Evolutionary conservation across 2,888 invertebrate species (phyloP).

Genomic region (Drosophila pseudotakahashii): DNA sequence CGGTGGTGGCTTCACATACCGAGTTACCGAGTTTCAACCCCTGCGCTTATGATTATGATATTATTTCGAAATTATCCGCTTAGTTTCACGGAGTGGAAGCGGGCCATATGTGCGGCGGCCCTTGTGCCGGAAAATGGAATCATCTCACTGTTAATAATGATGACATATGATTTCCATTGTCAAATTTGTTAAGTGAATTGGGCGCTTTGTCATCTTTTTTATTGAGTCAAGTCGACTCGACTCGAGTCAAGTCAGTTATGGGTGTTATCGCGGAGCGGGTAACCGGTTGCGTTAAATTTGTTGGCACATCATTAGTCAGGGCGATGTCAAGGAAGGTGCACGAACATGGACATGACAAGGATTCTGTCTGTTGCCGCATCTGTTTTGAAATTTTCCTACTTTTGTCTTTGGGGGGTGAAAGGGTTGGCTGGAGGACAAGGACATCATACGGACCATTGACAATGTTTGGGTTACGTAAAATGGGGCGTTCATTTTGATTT

Average conservation of each 20-base stretch:
- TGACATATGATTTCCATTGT: constrained; percentile 84
- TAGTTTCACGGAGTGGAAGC: constrained; percentile 73
- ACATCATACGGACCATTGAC: constrained; percentile 32
- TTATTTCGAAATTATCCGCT: constrained; percentile 83
- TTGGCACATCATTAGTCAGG: constrained; percentile 83
- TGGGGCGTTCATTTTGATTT: constrained; percentile 59
- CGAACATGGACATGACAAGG: constrained; percentile 32
- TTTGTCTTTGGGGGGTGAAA: constrained; percentile 21
- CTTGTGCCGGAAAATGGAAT: constrained; percentile 82
- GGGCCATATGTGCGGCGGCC: constrained; percentile 79
- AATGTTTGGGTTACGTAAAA: constrained; percentile 22
- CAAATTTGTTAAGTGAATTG: constrained; percentile 81
- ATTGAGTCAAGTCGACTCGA: constrained; percentile 31
- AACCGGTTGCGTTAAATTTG: constrained; percentile 81
- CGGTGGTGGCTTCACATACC: constrained; percentile 3
- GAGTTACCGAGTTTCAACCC: constrained; percentile 38
- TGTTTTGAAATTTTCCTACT: constrained; percentile 63
- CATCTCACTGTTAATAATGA: constrained; percentile 84
- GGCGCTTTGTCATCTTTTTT: constrained; percentile 76
- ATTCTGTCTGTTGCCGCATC: constrained; percentile 53
- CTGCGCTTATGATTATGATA: constrained; percentile 82
- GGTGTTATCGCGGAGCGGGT: constrained; percentile 22
- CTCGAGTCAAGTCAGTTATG: constrained; percentile 49
- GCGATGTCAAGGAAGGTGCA: constrained; percentile 46
- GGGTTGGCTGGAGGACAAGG: constrained; percentile 33